Conservation (phyloP, 1,140 invertebrate species). For the Pristionchus pacificus region DNA sequence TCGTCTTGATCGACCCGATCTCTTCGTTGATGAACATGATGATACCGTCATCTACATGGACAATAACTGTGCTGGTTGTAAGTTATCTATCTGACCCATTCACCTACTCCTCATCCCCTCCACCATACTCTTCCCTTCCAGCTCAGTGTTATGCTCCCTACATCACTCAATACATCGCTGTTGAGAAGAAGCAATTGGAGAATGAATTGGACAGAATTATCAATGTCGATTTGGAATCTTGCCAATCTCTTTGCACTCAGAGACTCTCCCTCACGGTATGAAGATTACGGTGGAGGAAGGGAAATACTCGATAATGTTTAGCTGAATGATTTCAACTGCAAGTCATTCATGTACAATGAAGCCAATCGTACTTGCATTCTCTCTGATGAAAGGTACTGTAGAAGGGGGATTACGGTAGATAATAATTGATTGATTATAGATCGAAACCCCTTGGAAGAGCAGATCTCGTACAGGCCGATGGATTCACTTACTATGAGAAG, state of each 20-base stretch:
- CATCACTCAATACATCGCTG: constrained; percentile 57
- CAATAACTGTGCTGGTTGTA: constrained; percentile 57
- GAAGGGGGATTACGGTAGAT: too few species aligned
- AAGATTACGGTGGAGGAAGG: too few species aligned
- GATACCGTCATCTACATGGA: constrained; percentile 57
- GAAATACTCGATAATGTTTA: constrained; percentile 27
- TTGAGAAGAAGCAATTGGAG: constrained; percentile 51
- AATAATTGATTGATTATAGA: constrained; percentile 15
- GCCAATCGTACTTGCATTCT: constrained; percentile 47
- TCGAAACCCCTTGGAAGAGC: constrained; percentile 53
- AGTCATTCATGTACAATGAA: constrained; percentile 57
- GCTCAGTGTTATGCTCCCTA: constrained; percentile 57
- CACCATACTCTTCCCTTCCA: constrained; percentile 34
- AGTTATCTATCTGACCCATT: constrained; percentile 15
- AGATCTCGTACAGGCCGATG: constrained; percentile 45
- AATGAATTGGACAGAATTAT: constrained; percentile 52
- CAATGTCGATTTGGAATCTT: constrained; percentile 48
- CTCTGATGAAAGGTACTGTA: constrained; percentile 44
- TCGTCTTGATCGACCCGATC: constrained; percentile 54
- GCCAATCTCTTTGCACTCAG: constrained; percentile 55
- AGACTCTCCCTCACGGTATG: constrained; percentile 44
- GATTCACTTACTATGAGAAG: constrained; percentile 56
- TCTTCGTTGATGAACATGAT: constrained; percentile 55
- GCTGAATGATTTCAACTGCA: constrained; percentile 58
- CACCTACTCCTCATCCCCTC: not conserved